phyloP scores from a whole-genome alignment of 2,797 vertebrate genomes.

The Lithobates sylvaticus region DNA sequence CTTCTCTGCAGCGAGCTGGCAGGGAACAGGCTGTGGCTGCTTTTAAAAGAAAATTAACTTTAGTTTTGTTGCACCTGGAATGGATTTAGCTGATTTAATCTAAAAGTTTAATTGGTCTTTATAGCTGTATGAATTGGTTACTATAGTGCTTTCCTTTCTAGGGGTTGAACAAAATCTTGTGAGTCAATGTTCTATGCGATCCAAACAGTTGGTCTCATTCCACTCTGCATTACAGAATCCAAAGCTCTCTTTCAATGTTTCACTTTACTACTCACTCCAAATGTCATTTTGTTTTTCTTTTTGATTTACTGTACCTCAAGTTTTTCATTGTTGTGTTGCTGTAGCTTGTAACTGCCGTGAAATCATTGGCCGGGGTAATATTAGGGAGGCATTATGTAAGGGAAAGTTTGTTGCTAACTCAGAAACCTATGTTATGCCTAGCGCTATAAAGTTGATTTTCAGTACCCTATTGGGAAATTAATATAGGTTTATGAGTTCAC shows the following conservation, averaged over 20 bases:
- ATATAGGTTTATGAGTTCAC: conserved; percentile 77
- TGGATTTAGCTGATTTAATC: too few relatives aligned
- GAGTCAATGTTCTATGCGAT: background rate
- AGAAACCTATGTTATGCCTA: conserved; percentile 69
- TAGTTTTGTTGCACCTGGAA: too few relatives aligned
- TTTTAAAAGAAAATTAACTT: too few relatives aligned
- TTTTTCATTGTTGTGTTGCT: conserved; percentile 65
- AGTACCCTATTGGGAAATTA: conserved; percentile 79
- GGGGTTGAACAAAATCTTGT: too few relatives aligned
- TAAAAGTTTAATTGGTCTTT: too few relatives aligned
- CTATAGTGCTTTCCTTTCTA: too few relatives aligned
- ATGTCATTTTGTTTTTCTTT: conserved; percentile 12
- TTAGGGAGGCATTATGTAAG: conserved; percentile 59
- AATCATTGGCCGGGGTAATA: background rate
- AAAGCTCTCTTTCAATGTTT: background rate
- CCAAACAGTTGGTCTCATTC: background rate
- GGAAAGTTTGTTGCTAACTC: conserved; percentile 65
- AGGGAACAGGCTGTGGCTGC: too few relatives aligned
- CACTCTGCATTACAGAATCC: background rate
- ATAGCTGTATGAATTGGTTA: too few relatives aligned
- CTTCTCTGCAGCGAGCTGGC: too few relatives aligned
- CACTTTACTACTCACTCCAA: background rate
- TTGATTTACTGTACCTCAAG: conserved; percentile 21
- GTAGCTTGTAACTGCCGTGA: conserved; percentile 37
- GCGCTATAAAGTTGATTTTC: conserved; percentile 74